Evolutionary conservation across 2,113 vertebrate genomes (phyloP).

Genomic region (Mus pahari): DNA sequence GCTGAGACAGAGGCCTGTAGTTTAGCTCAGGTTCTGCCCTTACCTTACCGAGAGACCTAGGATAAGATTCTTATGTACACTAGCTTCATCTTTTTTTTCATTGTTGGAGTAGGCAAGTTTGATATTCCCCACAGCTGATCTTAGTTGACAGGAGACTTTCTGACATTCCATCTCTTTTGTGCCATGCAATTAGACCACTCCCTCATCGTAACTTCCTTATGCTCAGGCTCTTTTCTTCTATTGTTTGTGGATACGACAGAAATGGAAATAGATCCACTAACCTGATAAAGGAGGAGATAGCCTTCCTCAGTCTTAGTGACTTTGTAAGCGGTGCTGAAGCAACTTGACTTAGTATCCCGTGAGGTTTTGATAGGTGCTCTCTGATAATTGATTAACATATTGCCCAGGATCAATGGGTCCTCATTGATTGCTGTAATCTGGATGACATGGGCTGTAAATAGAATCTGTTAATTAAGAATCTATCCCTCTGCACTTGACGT

Average conservation of each 20-base stretch:
- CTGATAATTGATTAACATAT: slow-evolving; percentile 63
- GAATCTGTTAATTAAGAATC: slow-evolving; percentile 74
- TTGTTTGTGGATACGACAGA: background rate
- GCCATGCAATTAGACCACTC: background rate
- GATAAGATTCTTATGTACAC: background rate
- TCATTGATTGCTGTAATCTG: slow-evolving; percentile 69
- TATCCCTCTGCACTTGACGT: slow-evolving; percentile 47
- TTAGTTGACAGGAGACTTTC: background rate
- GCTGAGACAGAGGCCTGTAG: background rate
- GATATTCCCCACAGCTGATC: background rate
- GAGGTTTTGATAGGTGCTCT: background rate
- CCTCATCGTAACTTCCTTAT: background rate
- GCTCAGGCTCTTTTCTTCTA: background rate
- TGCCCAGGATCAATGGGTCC: slow-evolving; percentile 57
- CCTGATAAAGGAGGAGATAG: background rate
- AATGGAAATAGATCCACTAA: background rate
- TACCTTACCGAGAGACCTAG: background rate
- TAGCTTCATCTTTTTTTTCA: background rate
- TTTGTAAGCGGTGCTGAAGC: background rate
- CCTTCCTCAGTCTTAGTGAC: background rate
- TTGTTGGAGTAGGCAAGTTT: background rate
- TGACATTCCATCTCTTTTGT: background rate
- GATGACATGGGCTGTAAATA: slow-evolving; percentile 66
- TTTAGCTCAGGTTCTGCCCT: background rate
- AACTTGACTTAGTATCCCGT: background rate